Conservation (phyloP, 2,888 invertebrate genomes). For the Parnassius mnemosyne region DNA sequence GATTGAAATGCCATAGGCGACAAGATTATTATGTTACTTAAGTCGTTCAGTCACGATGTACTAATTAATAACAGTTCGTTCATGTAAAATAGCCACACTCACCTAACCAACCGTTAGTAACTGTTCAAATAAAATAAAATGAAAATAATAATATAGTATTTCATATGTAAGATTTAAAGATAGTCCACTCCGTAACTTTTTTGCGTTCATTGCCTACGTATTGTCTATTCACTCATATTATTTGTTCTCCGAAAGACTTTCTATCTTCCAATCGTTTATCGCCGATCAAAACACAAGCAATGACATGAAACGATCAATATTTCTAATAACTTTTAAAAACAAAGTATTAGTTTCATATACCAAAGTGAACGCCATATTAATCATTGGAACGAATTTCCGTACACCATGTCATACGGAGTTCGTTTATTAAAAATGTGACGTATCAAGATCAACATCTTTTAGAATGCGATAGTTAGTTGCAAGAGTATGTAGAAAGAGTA, state of each 20-base stretch:
- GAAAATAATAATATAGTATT: slow-evolving; percentile 35
- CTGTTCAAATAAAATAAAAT: slow-evolving; percentile 34
- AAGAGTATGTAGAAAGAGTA: slow-evolving; percentile 49
- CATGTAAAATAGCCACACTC: slow-evolving; percentile 44
- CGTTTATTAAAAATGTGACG: slow-evolving; percentile 81
- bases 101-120: slow-evolving; percentile 33
- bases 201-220: slow-evolving; percentile 60
- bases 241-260: slow-evolving; percentile 71
- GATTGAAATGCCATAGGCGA: slow-evolving; percentile 63
- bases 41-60: slow-evolving; percentile 48
- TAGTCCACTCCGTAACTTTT: slow-evolving; percentile 41
- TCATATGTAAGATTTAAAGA: slow-evolving; percentile 49
- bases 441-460: slow-evolving; percentile 80
- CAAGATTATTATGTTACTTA: slow-evolving; percentile 66
- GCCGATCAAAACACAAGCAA: slow-evolving; percentile 73
- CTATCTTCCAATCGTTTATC: slow-evolving; percentile 73
- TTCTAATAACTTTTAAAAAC: slow-evolving; percentile 79
- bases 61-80: slow-evolving; percentile 62
- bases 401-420: slow-evolving; percentile 77
- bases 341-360: slow-evolving; percentile 74
- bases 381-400: slow-evolving; percentile 79
- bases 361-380: slow-evolving; percentile 73
- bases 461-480: slow-evolving; percentile 59
- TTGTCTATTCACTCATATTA: slow-evolving; percentile 55
- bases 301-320: slow-evolving; percentile 80